These are phyloP conservation scores for Sorex araneus DNA, from an alignment of 2,113 vertebrate genomes.

Conservation along the genomic window DNA sequence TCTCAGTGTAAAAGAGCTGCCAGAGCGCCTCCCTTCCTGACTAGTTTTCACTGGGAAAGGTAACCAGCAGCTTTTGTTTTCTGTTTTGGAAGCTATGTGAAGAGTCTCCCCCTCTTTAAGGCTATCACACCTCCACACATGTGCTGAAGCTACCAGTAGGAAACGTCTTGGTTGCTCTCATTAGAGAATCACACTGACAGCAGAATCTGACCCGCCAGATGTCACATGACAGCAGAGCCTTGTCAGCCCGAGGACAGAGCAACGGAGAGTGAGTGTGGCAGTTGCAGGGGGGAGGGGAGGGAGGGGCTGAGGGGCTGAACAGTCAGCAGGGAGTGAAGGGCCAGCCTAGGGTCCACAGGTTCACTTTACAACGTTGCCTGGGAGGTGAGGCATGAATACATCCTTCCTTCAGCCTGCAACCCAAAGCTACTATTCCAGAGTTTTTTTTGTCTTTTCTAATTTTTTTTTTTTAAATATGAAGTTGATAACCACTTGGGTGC, in stretches of 20 bases:
- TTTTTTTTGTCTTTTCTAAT: background rate
- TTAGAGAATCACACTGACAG: constrained; percentile 20
- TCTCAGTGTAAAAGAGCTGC: constrained; percentile 19
- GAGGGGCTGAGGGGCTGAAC: background rate
- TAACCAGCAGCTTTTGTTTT: background rate
- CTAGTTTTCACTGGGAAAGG: constrained; percentile 1
- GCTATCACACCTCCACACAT: background rate
- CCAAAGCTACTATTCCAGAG: background rate
- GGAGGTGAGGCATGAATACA: background rate
- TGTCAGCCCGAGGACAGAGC: rapidly evolving
- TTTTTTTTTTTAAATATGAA: background rate
- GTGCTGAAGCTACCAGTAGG: background rate
- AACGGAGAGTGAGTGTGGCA: background rate
- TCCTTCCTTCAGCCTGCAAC: background rate
- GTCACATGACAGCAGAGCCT: background rate
- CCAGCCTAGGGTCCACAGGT: background rate
- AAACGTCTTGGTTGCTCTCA: background rate
- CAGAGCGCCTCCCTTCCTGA: background rate
- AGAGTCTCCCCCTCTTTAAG: background rate
- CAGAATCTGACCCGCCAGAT: constrained; percentile 14
- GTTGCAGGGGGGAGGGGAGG: too few species aligned
- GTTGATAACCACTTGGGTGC: background rate
- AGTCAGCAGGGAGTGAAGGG: background rate
- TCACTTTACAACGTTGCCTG: rapidly evolving
- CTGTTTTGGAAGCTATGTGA: constrained; percentile 1